Percentiles rank a stretch among this genome's conserved stretches.
Conservation (phyloP, 2,888 invertebrate species). For the Cheilosia soror region DNA sequence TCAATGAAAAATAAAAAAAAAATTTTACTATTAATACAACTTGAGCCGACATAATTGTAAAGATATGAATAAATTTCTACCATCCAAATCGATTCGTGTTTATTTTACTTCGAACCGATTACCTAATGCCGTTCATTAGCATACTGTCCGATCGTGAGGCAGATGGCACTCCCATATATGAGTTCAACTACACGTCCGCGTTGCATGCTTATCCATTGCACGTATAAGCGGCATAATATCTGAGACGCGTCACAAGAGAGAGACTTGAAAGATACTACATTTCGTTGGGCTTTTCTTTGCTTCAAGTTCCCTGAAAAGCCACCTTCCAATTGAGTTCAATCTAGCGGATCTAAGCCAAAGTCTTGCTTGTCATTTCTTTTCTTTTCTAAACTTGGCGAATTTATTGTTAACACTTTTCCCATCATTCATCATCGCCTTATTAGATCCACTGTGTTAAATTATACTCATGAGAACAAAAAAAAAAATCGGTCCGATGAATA, state of each 20-base stretch:
- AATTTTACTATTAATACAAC: background rate
- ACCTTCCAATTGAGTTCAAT: constrained; percentile 10
- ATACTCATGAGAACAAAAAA: constrained; percentile 4
- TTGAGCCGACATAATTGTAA: background rate
- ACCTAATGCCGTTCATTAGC: constrained; percentile 32
- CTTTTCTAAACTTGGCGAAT: background rate
- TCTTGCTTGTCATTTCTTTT: background rate
- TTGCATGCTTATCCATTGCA: constrained; percentile 20
- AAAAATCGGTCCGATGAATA: constrained; percentile 9
- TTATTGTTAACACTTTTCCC: constrained; percentile 41
- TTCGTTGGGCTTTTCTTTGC: background rate
- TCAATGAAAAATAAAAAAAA: background rate
- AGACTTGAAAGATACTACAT: background rate
- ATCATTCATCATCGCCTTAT: constrained; percentile 25
- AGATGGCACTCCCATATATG: constrained; percentile 29
- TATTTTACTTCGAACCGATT: background rate
- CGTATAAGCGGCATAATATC: background rate
- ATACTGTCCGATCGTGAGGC: constrained; percentile 5
- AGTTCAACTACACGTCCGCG: constrained; percentile 17
- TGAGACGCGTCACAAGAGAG: background rate
- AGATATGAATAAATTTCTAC: background rate
- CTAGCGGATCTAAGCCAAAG: constrained; percentile 9
- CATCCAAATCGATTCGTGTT: constrained; percentile 2
- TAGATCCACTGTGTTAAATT: constrained; percentile 12
- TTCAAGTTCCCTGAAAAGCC: background rate